Conservation (phyloP, 2,797 vertebrate genomes). For the Peromyscus aztecus region DNA sequence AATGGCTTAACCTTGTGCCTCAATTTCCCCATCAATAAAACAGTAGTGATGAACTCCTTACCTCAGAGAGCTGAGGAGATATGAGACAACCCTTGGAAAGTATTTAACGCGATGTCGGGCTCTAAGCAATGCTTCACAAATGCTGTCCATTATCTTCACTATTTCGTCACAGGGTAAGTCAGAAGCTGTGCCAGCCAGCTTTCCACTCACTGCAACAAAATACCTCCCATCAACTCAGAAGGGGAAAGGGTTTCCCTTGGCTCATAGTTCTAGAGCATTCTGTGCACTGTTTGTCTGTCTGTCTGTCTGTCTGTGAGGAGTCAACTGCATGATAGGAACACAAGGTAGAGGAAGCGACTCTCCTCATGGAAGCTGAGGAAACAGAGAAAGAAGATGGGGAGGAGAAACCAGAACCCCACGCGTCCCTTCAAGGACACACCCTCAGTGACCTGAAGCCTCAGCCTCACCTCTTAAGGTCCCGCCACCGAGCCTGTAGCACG, state of each 20-base stretch:
- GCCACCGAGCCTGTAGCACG: neutral
- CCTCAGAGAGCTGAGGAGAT: neutral
- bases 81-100: neutral
- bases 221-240: neutral
- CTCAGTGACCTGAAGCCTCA: neutral
- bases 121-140: neutral
- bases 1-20: neutral
- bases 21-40: neutral
- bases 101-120: neutral
- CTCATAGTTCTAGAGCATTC: neutral
- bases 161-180: neutral
- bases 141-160: neutral
- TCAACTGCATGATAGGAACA: neutral
- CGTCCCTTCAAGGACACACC: neutral
- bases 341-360: neutral
- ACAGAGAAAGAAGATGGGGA: neutral
- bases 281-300: neutral
- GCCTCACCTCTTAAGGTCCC: neutral
- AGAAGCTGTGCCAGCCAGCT: neutral
- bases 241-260: neutral
- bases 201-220: neutral
- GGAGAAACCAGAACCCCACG: neutral
- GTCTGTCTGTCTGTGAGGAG: neutral
- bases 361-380: neutral
- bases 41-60: neutral